phyloP scores from a whole-genome alignment of 2,888 invertebrate genomes.

The Cerastis rubricosa region DNA sequence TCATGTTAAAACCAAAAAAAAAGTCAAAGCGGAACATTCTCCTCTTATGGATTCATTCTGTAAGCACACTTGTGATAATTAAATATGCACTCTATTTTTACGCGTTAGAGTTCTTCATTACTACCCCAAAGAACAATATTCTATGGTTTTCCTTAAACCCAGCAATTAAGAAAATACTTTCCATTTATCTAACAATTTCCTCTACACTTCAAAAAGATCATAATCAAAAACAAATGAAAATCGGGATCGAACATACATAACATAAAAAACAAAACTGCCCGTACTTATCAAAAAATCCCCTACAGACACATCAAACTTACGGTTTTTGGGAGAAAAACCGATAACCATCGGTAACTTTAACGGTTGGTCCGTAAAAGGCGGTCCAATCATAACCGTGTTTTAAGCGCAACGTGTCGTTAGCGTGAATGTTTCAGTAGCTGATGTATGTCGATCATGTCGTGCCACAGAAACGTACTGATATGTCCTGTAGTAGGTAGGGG shows the following conservation, averaged over 20 bases:
- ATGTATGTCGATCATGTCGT: constrained; percentile 68
- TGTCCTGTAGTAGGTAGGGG: constrained; percentile 74
- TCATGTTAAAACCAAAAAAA: not conserved
- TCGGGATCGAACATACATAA: not conserved
- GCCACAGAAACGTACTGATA: constrained; percentile 72
- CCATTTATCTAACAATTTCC: not conserved
- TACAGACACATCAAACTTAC: constrained; percentile 13
- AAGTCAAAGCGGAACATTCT: not conserved
- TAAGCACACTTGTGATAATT: not conserved
- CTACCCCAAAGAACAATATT: not conserved
- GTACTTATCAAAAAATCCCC: constrained; percentile 31
- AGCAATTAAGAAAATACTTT: not conserved
- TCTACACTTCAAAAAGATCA: too few relatives aligned
- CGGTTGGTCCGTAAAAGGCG: constrained; percentile 59
- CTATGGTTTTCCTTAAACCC: not conserved
- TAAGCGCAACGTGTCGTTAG: constrained; percentile 73
- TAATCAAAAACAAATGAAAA: constrained; percentile 20
- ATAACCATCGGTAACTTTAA: constrained; percentile 37
- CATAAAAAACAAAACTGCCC: constrained; percentile 38
- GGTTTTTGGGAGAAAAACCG: constrained; percentile 9
- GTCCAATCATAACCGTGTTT: constrained; percentile 80
- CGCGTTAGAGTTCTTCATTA: not conserved
- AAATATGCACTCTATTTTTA: not conserved
- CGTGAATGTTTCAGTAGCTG: constrained; percentile 78
- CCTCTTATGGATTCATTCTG: not conserved